Conservation (phyloP, 2,888 invertebrate species). For the Lypha dubia region DNA sequence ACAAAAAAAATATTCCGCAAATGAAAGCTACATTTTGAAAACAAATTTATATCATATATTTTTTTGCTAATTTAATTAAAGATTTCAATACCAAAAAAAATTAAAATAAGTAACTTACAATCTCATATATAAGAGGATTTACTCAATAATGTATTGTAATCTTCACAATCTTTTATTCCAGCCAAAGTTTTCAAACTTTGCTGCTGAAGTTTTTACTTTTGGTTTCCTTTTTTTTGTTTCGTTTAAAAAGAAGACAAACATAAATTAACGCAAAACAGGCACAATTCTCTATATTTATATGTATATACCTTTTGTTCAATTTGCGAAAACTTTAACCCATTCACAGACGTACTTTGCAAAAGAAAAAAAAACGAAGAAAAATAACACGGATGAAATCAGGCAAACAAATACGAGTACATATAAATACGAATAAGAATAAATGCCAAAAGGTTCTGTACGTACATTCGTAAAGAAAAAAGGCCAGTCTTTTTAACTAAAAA, state of each 20-base stretch:
- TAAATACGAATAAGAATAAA: slow-evolving; percentile 55
- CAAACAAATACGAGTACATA: not conserved
- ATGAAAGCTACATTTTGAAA: not conserved
- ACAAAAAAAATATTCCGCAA: not conserved
- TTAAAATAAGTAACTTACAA: not conserved
- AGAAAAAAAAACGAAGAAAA: slow-evolving; percentile 7
- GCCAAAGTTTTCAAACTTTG: not conserved
- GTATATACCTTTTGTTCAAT: slow-evolving; percentile 14
- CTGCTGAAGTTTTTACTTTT: slow-evolving; percentile 20
- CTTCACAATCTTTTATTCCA: slow-evolving; percentile 48
- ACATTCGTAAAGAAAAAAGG: slow-evolving; percentile 13
- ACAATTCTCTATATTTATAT: slow-evolving; percentile 36
- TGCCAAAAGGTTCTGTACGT: slow-evolving; percentile 66
- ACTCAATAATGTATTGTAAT: slow-evolving; percentile 55
- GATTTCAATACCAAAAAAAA: not conserved
- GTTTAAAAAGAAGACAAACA: slow-evolving; percentile 64
- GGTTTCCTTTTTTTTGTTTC: slow-evolving; percentile 15
- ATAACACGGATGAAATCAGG: slow-evolving; percentile 27
- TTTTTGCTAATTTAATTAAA: slow-evolving; percentile 62
- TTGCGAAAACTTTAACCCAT: slow-evolving; percentile 35
- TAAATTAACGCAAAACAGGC: slow-evolving; percentile 71
- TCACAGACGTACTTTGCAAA: not conserved
- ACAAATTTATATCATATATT: slow-evolving; percentile 8
- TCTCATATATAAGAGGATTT: slow-evolving; percentile 55
- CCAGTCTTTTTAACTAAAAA: slow-evolving; percentile 12